These are phyloP conservation scores for Nothoprocta perdicaria DNA, from an alignment of 2,113 vertebrate species.

Conservation along the genomic window DNA sequence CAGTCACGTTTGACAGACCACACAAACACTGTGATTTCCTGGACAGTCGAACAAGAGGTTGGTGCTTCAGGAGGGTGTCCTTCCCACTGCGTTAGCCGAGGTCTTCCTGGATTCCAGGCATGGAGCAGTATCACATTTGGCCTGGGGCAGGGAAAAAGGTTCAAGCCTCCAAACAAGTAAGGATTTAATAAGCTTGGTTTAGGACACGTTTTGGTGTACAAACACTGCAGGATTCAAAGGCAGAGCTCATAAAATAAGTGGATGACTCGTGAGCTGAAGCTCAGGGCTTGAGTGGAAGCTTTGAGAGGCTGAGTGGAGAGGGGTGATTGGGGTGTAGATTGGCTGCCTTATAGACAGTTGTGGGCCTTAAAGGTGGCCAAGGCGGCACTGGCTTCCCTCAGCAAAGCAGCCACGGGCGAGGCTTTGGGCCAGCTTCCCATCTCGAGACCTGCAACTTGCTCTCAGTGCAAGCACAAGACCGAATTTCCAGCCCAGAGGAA, in stretches of 20 bases:
- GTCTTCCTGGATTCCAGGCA: background rate
- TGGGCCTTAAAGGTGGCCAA: background rate
- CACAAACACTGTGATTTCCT: background rate
- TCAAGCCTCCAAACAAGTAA: too few species aligned
- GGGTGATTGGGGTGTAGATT: background rate
- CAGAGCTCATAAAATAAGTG: background rate
- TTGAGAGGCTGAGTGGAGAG: background rate
- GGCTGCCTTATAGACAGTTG: background rate
- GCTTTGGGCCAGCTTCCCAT: too few species aligned
- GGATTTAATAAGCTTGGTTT: too few species aligned
- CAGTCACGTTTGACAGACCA: background rate
- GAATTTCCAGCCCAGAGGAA: too few species aligned
- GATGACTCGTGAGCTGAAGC: background rate
- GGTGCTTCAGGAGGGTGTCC: background rate
- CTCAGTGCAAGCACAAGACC: too few species aligned
- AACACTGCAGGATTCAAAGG: background rate
- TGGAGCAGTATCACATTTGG: fast-evolving
- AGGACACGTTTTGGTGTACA: fast-evolving
- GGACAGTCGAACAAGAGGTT: background rate
- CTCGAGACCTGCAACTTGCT: too few species aligned
- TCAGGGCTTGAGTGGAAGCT: background rate
- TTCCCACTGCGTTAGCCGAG: too few species aligned
- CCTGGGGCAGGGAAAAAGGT: background rate
- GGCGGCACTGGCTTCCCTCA: too few species aligned
- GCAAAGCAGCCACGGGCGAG: too few species aligned